phyloP scores from a whole-genome alignment of 2,797 vertebrate genomes.

The Ambastaia sidthimunki region DNA sequence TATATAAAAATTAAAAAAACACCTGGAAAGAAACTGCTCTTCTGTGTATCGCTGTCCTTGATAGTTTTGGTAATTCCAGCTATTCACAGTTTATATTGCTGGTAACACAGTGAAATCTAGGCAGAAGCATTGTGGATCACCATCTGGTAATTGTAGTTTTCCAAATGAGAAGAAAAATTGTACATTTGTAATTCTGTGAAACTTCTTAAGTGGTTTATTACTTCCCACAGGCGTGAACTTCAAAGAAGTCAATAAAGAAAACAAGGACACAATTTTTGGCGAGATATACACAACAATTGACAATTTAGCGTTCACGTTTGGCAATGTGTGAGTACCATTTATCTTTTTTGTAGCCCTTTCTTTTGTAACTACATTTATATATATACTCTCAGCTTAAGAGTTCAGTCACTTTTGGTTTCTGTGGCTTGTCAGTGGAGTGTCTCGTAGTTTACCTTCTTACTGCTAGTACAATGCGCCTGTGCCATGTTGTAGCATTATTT shows the following conservation, averaged over 20 bases:
- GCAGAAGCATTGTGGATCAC: not conserved
- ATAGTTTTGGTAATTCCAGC: not conserved
- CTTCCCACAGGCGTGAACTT: constrained; percentile 86
- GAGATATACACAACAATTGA: constrained; percentile 94
- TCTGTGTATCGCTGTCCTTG: not conserved
- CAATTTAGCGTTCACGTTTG: constrained; percentile 95
- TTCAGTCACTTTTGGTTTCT: constrained; percentile 18
- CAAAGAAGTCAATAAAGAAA: constrained; percentile 90
- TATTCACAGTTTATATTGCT: not conserved
- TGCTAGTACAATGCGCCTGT: not conserved
- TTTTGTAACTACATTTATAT: not conserved
- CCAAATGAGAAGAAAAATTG: not conserved
- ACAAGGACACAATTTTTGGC: constrained; percentile 83
- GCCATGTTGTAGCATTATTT: not conserved
- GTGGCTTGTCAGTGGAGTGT: not conserved
- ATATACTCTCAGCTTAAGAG: not conserved
- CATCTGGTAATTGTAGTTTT: not conserved
- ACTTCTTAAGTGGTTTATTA: constrained; percentile 59
- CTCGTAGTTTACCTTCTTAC: not conserved
- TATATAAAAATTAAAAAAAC: not conserved
- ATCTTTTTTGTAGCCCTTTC: not conserved
- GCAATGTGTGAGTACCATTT: constrained; percentile 93
- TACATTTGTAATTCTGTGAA: not conserved
- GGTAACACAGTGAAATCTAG: not conserved
- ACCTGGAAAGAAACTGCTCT: not conserved